These are phyloP conservation scores for Phycodurus eques DNA, from an alignment of 2,113 vertebrate species.

Conservation along the genomic window DNA sequence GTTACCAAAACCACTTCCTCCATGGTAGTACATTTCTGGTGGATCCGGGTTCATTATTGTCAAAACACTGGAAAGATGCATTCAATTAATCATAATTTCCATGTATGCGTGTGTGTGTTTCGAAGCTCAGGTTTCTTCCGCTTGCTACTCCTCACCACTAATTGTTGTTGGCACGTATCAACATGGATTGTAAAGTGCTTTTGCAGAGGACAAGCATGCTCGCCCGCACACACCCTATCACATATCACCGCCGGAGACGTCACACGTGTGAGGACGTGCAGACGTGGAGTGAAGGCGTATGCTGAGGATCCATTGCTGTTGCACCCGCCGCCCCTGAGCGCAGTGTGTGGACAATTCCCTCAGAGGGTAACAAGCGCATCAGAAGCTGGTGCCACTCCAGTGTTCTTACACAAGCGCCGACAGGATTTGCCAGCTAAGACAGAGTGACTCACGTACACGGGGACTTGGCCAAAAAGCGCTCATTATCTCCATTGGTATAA, in stretches of 20 bases:
- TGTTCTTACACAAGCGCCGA: conserved; percentile 13
- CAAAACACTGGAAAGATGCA: conserved; percentile 4
- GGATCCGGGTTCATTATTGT: conserved; percentile 9
- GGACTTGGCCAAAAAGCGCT: conserved; percentile 14
- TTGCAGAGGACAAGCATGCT: conserved; percentile 39
- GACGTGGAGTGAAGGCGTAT: conserved; percentile 18
- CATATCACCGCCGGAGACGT: conserved; percentile 31
- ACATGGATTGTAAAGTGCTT: conserved; percentile 39
- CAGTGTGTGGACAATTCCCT: not conserved
- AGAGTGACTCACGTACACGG: conserved; percentile 20
- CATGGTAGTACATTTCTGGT: not conserved
- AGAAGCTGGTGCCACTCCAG: not conserved
- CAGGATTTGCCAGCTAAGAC: conserved; percentile 17
- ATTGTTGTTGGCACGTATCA: conserved; percentile 30
- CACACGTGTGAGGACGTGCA: conserved; percentile 1
- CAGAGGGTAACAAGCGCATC: not conserved
- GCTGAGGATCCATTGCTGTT: not conserved
- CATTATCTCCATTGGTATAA: conserved; percentile 8
- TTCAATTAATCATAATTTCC: conserved; percentile 29
- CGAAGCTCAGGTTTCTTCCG: conserved; percentile 25
- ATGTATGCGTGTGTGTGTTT: not conserved
- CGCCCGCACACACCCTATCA: conserved; percentile 33
- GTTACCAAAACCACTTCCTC: conserved; percentile 30
- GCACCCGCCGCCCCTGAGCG: not conserved
- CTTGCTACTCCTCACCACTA: conserved; percentile 31